phyloP scores from a whole-genome alignment of 2,888 invertebrate genomes.

The Apamea monoglypha region DNA sequence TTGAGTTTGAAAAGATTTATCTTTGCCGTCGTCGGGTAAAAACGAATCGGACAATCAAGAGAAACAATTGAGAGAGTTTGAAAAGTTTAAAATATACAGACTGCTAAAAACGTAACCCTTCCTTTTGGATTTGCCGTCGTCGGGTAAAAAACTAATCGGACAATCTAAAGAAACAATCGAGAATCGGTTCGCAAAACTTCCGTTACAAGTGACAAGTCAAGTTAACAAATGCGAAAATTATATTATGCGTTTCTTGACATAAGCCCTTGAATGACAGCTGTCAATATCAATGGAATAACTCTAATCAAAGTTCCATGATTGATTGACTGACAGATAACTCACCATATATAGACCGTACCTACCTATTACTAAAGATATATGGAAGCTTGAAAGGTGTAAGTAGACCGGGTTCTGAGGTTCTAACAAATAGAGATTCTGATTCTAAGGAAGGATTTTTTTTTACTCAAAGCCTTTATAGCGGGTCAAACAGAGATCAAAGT shows the following conservation, averaged over 20 bases:
- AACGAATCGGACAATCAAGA: not conserved
- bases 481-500: not conserved
- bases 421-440: not conserved
- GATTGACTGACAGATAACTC: not conserved
- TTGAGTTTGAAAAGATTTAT: not conserved
- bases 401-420: too few relatives aligned
- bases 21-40: not conserved
- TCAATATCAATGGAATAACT: not conserved
- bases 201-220: not conserved
- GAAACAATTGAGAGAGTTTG: too few relatives aligned
- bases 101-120: too few relatives aligned
- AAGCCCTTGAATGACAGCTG: not conserved
- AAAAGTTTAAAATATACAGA: too few relatives aligned
- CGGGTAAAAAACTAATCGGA: not conserved
- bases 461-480: rapidly evolving
- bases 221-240: not conserved
- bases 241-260: not conserved
- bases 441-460: not conserved
- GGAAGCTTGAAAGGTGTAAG: not conserved
- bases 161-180: not conserved
- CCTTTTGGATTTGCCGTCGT: too few relatives aligned
- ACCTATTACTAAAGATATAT: not conserved
- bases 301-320: not conserved
- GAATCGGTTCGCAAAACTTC: not conserved
- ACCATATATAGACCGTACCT: not conserved